Evolutionary conservation across 1,140 invertebrate species (phyloP), one percentile per base, ranked within the genome.

Genomic region (Asobara japonica): DNA sequence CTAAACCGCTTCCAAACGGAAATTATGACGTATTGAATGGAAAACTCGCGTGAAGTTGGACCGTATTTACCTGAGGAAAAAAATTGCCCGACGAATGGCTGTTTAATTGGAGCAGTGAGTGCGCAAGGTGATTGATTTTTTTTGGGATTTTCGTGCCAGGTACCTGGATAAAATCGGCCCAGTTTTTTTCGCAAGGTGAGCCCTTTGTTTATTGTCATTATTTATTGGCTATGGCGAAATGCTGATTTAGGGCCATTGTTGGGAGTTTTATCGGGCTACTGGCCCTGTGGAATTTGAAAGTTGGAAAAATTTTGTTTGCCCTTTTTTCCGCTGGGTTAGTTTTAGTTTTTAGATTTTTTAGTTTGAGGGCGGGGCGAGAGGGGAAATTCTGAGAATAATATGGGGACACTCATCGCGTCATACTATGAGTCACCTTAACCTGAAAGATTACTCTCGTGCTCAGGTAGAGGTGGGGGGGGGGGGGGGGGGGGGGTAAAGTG

Each of bases 21-120:
- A 76, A 69, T 72, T 74, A 76, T 76, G 75, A 76, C 75, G 75
- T 74, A 66, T 69, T 67, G 72, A 74, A 74, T 69, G 75, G 69
- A 76, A 69, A 72, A 69, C 64, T 31, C 36, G 36, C 22, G 51
- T 56, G 22, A 56, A 56, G 20, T 56, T 41, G 2, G 25, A 56
- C 7, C 2, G 20, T 27, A 56, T 56, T 56, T 56, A 27, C 25
- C 7, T 56, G 3, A 36, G 11, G 11, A 36, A 36, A 36, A 6
- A 56, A 25, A 56, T 6, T 27, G 8, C 22, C 22, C 22, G 41
- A 45, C 51, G 51, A 56, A 56, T 56, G 51, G 22, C 0, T 3
- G 22, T 56, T 56, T 22, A 56, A 56, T 56, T 56, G 13, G 11
- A 56, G 0, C 51, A 22, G 51, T 56, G 22, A 56, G 22, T 56